A percentile compares a stretch with the other conserved stretches of the same genome.
Evolutionary conservation across 2,888 invertebrate genomes (phyloP).

Genomic region (Drosophila paranaensis): DNA sequence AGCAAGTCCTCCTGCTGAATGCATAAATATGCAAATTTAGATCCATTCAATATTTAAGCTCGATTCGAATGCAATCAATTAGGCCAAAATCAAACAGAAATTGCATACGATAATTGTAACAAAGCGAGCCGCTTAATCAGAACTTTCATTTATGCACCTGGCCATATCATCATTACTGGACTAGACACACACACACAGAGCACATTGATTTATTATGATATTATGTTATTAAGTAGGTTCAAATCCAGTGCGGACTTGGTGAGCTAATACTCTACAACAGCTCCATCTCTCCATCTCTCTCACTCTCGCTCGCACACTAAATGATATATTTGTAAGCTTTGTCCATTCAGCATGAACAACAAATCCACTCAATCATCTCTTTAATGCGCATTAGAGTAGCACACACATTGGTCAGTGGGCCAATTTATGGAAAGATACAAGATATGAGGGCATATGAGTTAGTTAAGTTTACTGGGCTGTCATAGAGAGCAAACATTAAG

Average conservation of each 20-base stretch:
- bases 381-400: slow-evolving; percentile 61
- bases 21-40: background rate
- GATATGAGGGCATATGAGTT: slow-evolving; percentile 17
- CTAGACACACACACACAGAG: slow-evolving; percentile 6
- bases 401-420: slow-evolving; percentile 21
- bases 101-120: slow-evolving; percentile 45
- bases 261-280: slow-evolving; percentile 58
- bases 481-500: background rate
- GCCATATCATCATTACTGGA: slow-evolving; percentile 19
- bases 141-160: slow-evolving; percentile 43
- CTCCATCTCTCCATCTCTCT: slow-evolving; percentile 38
- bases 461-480: slow-evolving; percentile 14
- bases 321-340: slow-evolving; percentile 58
- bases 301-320: slow-evolving; percentile 7
- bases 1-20: too few relatives aligned
- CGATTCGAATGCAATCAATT: slow-evolving; percentile 27
- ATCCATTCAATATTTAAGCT: background rate
- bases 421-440: slow-evolving; percentile 19
- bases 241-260: slow-evolving; percentile 60
- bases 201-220: slow-evolving; percentile 57
- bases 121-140: slow-evolving; percentile 35
- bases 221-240: slow-evolving; percentile 48
- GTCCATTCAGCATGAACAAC: slow-evolving; percentile 61
- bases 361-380: slow-evolving; percentile 79
- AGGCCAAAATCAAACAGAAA: slow-evolving; percentile 39